A percentile compares a stretch with the other conserved stretches of the same genome.
Evolutionary conservation across 2,797 vertebrate genomes (phyloP).

Genomic region (Tiaroga cobitis): DNA sequence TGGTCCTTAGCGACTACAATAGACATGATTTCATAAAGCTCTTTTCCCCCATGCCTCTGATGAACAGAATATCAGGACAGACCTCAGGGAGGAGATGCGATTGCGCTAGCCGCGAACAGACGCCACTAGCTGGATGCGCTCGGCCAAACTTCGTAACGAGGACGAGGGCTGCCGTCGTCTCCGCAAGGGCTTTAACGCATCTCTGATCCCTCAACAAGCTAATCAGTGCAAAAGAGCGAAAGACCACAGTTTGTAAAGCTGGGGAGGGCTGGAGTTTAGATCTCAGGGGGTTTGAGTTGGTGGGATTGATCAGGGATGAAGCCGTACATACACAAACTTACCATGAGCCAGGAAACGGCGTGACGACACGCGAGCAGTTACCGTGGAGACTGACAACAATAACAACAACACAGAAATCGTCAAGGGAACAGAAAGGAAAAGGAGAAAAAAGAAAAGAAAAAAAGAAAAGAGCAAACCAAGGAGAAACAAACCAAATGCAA

Average conservation of each 20-base stretch:
- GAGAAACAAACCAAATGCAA: conserved; percentile 58
- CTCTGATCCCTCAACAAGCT: conserved; percentile 61
- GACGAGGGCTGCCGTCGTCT: conserved; percentile 41
- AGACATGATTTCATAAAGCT: conserved; percentile 57
- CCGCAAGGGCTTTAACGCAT: conserved; percentile 24
- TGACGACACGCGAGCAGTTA: conserved; percentile 88
- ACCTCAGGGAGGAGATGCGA: conserved; percentile 35
- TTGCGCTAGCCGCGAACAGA: conserved; percentile 21
- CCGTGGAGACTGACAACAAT: conserved; percentile 88
- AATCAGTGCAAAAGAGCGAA: conserved; percentile 56
- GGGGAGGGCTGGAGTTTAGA: conserved; percentile 61
- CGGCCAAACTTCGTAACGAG: conserved; percentile 19
- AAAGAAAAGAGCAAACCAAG: conserved; percentile 62
- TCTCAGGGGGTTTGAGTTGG: conserved; percentile 55
- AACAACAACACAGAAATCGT: conserved; percentile 87
- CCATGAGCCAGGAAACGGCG: conserved; percentile 85
- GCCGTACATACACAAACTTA: conserved; percentile 87
- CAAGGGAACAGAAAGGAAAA: conserved; percentile 87
- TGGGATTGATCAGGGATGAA: conserved; percentile 84
- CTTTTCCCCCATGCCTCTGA: conserved; percentile 35
- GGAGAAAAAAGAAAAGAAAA: too few species aligned
- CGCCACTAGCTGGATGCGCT: conserved; percentile 28
- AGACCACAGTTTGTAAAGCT: conserved; percentile 63
- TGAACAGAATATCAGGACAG: conserved; percentile 49
- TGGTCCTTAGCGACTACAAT: conserved; percentile 56